phyloP scores from a whole-genome alignment of 1,140 invertebrate genomes.

The Drosophila novamexicana region DNA sequence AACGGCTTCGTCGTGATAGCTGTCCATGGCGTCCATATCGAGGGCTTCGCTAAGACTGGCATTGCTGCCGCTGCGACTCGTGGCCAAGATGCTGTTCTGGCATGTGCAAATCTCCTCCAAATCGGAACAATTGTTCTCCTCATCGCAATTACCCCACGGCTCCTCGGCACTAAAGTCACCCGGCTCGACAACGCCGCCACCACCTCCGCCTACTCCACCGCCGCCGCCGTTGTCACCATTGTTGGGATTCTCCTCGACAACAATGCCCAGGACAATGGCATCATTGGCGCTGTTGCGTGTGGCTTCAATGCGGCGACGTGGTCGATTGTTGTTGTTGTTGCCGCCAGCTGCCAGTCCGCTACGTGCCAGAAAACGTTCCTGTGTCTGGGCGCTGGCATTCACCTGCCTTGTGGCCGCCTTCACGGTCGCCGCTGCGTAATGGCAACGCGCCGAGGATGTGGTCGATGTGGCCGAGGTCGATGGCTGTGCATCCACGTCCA shows the following conservation, averaged over 20 bases:
- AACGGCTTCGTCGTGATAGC: slow-evolving; percentile 40
- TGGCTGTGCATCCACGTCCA: slow-evolving; percentile 62
- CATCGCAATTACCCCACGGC: slow-evolving; percentile 83
- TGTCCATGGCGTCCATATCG: slow-evolving; percentile 58
- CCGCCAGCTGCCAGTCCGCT: slow-evolving; percentile 24
- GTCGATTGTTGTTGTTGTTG: neutral
- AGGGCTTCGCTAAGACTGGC: slow-evolving; percentile 69
- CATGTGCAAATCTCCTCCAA: slow-evolving; percentile 83
- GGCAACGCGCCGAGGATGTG: slow-evolving; percentile 60
- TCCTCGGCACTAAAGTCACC: slow-evolving; percentile 72
- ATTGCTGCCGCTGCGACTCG: slow-evolving; percentile 71
- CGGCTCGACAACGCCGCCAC: slow-evolving; percentile 42
- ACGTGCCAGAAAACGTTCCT: slow-evolving; percentile 67
- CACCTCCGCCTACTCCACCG: neutral
- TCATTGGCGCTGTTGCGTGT: slow-evolving; percentile 52
- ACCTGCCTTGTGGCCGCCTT: slow-evolving; percentile 62
- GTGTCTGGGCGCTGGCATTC: slow-evolving; percentile 76
- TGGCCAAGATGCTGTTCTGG: slow-evolving; percentile 59
- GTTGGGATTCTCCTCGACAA: slow-evolving; percentile 63
- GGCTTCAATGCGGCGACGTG: slow-evolving; percentile 22
- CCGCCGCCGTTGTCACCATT: slow-evolving; percentile 13
- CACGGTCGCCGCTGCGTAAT: slow-evolving; percentile 53
- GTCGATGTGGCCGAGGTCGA: slow-evolving; percentile 65
- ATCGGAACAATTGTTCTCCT: slow-evolving; percentile 81
- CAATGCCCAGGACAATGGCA: slow-evolving; percentile 58